Evolutionary conservation across 2,888 invertebrate genomes (phyloP).

Genomic region (Pinctada fucata): DNA sequence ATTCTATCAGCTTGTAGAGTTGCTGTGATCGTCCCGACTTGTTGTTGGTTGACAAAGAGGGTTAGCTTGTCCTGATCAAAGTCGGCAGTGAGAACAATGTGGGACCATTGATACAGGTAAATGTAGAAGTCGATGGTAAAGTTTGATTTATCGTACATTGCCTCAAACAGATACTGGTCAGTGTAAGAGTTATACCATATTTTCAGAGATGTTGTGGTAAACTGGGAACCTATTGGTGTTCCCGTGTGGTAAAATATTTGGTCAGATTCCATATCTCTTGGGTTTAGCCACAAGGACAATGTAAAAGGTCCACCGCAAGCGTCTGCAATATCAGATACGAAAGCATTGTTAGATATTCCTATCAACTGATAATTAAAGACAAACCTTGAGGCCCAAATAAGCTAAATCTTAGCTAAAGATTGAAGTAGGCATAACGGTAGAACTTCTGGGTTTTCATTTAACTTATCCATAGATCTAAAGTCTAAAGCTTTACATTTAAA

Average conservation of each 20-base stretch:
- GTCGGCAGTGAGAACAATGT: constrained; percentile 30
- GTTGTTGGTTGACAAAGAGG: constrained; percentile 19
- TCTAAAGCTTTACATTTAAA: too few relatives aligned
- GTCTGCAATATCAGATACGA: constrained; percentile 27
- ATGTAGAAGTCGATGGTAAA: constrained; percentile 27
- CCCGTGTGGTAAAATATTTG: constrained; percentile 37
- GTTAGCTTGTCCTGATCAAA: neutral
- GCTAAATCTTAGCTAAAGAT: neutral
- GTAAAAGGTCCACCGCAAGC: constrained; percentile 31
- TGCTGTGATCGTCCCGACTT: neutral
- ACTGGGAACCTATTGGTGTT: constrained; percentile 3
- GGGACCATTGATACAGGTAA: constrained; percentile 40
- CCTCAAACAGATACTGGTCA: constrained; percentile 22
- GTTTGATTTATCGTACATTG: constrained; percentile 25
- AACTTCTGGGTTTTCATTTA: too few relatives aligned
- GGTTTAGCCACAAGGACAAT: constrained; percentile 40
- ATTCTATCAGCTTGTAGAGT: constrained; percentile 14
- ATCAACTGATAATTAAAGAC: neutral
- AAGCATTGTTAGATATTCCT: constrained; percentile 1
- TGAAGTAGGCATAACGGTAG: too few relatives aligned
- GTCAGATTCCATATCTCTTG: constrained; percentile 32
- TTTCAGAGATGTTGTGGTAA: constrained; percentile 14
- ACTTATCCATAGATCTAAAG: too few relatives aligned
- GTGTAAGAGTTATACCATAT: constrained; percentile 31
- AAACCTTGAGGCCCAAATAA: neutral